Conservation (phyloP, 2,797 vertebrate genomes). For the Alauda arvensis region DNA sequence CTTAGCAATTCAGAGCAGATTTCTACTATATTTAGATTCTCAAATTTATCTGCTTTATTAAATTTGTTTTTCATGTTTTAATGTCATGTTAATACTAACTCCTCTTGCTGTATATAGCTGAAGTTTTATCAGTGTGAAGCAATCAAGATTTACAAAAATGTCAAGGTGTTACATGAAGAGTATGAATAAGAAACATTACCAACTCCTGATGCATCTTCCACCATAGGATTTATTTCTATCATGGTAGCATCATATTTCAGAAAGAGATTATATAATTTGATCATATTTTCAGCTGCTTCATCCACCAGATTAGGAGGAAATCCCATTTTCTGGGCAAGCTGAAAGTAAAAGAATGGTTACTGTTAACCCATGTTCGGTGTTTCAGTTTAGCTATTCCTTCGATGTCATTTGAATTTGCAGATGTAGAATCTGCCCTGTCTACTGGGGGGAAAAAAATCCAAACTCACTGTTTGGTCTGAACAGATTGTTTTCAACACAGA, state of each 20-base stretch:
- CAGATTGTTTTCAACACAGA: neutral
- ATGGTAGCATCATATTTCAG: conserved; percentile 95
- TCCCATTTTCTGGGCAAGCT: conserved; percentile 95
- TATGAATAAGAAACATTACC: conserved; percentile 73
- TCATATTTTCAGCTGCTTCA: conserved; percentile 93
- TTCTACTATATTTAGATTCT: neutral
- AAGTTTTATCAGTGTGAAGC: neutral
- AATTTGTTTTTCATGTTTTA: neutral
- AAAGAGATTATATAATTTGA: conserved; percentile 93
- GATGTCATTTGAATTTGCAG: neutral
- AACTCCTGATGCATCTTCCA: conserved; percentile 92
- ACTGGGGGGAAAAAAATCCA: accelerated
- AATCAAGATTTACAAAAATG: neutral
- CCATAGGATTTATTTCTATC: conserved; percentile 98
- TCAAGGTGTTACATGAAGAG: neutral
- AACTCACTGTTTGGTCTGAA: neutral
- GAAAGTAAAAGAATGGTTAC: conserved; percentile 39
- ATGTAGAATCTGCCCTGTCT: neutral
- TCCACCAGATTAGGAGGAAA: conserved; percentile 86
- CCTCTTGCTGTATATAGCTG: neutral
- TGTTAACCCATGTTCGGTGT: neutral
- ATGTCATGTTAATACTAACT: neutral
- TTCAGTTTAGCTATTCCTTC: neutral
- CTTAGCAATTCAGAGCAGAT: neutral
- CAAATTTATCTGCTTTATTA: neutral